Percentiles rank a stretch among this genome's conserved stretches.
phyloP scores from a whole-genome alignment of 2,113 vertebrate species.

The Pterocles orientalis region DNA sequence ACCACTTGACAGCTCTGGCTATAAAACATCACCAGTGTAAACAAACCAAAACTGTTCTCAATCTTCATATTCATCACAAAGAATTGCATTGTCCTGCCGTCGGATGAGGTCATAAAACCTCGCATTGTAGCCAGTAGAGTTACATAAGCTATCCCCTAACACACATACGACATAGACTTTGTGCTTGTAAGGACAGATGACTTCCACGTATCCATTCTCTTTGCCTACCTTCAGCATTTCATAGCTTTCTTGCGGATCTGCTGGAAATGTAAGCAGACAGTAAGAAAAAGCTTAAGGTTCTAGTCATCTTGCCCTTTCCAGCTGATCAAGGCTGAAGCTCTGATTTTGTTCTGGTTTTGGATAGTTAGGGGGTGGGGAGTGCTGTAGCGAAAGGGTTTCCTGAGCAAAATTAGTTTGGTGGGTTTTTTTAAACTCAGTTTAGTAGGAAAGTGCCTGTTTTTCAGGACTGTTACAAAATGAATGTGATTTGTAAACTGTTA shows the following conservation, averaged over 20 bases:
- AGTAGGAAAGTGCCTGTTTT: background rate
- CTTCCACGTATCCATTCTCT: background rate
- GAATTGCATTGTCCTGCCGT: background rate
- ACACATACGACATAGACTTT: background rate
- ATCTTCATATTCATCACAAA: conserved; percentile 6
- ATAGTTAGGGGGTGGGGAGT: no score
- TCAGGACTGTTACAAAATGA: background rate
- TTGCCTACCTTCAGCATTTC: background rate
- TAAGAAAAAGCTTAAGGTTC: background rate
- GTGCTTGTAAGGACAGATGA: background rate
- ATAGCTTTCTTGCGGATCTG: background rate
- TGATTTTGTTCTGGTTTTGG: background rate
- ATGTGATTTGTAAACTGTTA: background rate
- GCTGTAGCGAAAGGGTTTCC: background rate
- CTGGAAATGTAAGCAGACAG: background rate
- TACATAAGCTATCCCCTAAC: background rate
- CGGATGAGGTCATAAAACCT: background rate
- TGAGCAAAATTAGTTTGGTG: background rate
- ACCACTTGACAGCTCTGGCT: conserved; percentile 12
- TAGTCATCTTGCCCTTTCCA: no score
- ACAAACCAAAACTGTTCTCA: conserved; percentile 28
- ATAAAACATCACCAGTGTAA: background rate
- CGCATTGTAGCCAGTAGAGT: background rate
- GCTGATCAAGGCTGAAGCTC: background rate
- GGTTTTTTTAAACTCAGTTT: background rate